Evolutionary conservation across 2,113 vertebrate species (phyloP).

Genomic region (Oryzias javanicus): DNA sequence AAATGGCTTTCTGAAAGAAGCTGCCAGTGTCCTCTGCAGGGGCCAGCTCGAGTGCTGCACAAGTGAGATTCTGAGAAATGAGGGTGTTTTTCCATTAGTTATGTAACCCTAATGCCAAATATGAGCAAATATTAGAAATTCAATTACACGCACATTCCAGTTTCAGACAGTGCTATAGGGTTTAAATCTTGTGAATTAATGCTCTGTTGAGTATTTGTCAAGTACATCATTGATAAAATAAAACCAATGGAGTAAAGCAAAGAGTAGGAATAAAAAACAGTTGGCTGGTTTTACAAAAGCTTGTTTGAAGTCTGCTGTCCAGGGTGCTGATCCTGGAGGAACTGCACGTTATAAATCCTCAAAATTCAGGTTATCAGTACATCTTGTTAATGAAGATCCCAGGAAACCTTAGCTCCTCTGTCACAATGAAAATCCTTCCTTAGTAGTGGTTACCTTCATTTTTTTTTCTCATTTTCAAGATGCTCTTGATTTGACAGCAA

Average conservation of each 20-base stretch:
- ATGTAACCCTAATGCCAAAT: conserved; percentile 35
- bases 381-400: not conserved
- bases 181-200: too few relatives aligned
- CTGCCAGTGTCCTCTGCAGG: conserved; percentile 45
- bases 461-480: too few relatives aligned
- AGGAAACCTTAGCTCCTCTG: too few relatives aligned
- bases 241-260: not conserved
- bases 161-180: too few relatives aligned
- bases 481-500: too few relatives aligned
- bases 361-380: too few relatives aligned
- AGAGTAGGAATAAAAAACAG: not conserved
- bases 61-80: conserved; percentile 32
- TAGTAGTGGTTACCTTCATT: too few relatives aligned
- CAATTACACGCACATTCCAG: too few relatives aligned
- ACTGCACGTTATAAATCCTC: not conserved
- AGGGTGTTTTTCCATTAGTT: conserved; percentile 16
- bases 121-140: conserved; percentile 39
- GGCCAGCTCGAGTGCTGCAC: conserved; percentile 62
- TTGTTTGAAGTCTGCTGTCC: conserved; percentile 2
- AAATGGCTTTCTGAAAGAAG: conserved; percentile 33
- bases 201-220: too few relatives aligned
- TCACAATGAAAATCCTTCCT: too few relatives aligned
- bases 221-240: not conserved
- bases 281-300: not conserved
- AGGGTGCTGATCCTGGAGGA: conserved; percentile 17